Conservation (phyloP, 1,140 invertebrate genomes). For the Bombus ignitus region DNA sequence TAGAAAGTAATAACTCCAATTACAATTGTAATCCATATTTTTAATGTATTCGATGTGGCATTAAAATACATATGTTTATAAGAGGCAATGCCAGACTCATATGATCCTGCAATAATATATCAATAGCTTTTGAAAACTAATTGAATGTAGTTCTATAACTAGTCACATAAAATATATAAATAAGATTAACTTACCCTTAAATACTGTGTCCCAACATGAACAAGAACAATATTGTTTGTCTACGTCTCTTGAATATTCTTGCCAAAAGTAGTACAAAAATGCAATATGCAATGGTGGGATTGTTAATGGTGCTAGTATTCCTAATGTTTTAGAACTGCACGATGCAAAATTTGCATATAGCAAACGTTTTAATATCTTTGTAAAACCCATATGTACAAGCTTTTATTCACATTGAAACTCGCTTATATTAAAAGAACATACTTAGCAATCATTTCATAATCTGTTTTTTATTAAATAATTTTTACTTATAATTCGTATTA, state of each 20-base stretch:
- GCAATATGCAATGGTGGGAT: constrained; percentile 86
- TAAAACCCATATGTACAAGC: constrained; percentile 51
- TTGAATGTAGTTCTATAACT: neutral
- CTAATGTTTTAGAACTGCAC: constrained; percentile 76
- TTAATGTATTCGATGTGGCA: constrained; percentile 88
- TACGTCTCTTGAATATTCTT: constrained; percentile 87
- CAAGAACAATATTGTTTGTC: constrained; percentile 88
- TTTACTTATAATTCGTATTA: neutral
- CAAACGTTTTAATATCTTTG: constrained; percentile 72
- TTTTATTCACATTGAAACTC: constrained; percentile 4
- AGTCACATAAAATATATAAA: neutral
- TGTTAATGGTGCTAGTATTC: constrained; percentile 80
- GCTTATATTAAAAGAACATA: neutral
- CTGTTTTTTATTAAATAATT: neutral
- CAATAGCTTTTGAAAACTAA: constrained; percentile 11
- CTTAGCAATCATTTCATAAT: neutral
- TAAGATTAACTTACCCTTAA: constrained; percentile 85
- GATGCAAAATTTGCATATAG: constrained; percentile 73
- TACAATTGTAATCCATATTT: constrained; percentile 90
- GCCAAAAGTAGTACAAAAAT: constrained; percentile 88
- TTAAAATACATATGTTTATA: constrained; percentile 95
- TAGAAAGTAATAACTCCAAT: constrained; percentile 87
- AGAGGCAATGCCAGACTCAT: constrained; percentile 88
- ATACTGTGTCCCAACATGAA: constrained; percentile 92
- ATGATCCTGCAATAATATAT: constrained; percentile 84